Percentiles rank a stretch among this genome's conserved stretches.
phyloP scores from a whole-genome alignment of 2,797 vertebrate genomes.

The Chrosomus eos region DNA sequence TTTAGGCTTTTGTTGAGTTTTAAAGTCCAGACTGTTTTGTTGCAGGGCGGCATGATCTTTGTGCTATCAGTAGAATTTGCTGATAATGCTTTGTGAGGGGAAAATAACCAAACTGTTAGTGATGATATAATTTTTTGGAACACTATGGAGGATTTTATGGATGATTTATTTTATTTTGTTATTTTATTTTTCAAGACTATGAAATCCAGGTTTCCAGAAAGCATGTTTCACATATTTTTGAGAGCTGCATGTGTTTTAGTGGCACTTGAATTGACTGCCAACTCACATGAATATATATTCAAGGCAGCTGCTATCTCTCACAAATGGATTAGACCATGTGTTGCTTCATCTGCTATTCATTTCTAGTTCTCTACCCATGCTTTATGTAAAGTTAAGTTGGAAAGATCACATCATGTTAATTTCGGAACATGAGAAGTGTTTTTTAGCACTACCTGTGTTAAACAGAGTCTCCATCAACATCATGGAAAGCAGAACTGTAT shows the following conservation, averaged over 20 bases:
- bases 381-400: background rate
- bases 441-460: background rate
- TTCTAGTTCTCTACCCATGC: background rate
- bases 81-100: background rate
- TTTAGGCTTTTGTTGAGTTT: background rate
- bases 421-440: slow-evolving; percentile 43
- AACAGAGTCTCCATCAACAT: background rate
- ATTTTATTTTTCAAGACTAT: background rate
- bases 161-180: background rate
- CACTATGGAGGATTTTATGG: background rate
- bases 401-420: slow-evolving; percentile 17
- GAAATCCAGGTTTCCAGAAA: background rate
- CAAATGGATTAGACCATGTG: slow-evolving; percentile 23
- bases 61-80: background rate
- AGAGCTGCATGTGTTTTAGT: slow-evolving; percentile 12
- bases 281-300: slow-evolving; percentile 11
- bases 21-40: background rate
- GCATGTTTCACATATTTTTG: background rate
- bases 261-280: background rate
- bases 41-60: background rate
- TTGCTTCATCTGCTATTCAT: background rate
- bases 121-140: background rate
- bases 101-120: background rate
- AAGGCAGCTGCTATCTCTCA: slow-evolving; percentile 1
- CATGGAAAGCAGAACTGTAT: slow-evolving; percentile 47